Evolutionary conservation across 2,888 invertebrate species (phyloP), one percentile per base, ranked within the genome.

Genomic region (Acronicta aceris): DNA sequence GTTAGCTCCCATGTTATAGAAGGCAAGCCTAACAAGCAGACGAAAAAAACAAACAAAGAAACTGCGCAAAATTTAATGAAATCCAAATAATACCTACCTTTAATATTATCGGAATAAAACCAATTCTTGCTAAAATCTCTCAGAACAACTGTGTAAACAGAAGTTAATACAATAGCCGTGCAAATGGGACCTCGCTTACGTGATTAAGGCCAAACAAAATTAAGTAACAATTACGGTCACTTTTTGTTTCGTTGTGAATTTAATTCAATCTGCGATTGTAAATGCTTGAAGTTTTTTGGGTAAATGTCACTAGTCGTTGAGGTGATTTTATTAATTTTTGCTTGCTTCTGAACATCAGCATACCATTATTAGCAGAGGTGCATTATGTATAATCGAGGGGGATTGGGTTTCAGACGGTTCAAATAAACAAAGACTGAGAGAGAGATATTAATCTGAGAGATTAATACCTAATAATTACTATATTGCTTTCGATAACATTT

Each of bases 131-230:
- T 13, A 17, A 30, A 48, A 33, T 36, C 13, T 48, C 30, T 47
- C 17, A 17, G 7, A 33, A 27, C 42, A 43, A 12, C 21, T 36
- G 36, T 33, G 36, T 30, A 52, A 59, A 59, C 58, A 53, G 50
- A 42, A 55, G 4, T 17, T 41, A 56, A 47, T 4, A 15, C 42
- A 59, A 49, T 43, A 57, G 21, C 56, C 16, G 10, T 42, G 30
- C 33, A 33, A 41, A 53, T 42, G 25, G 64, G 16, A 56, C 60
- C 63, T 65, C 63, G 58, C 45, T 59, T 60, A 51, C 56, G 36
- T 57, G 50, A 74, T 76, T 60, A 72, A 72, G 64, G 72, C 64
- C 73, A 12, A 21, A 25, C 25, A 33, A 46, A 62, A 75, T 71
- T 46, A 66, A 65, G 42, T 54, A 40, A 71, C 59, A 56, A 49